Evolutionary conservation across 2,888 invertebrate species (phyloP).

Genomic region (Pseudococcus jackbeardsleyi): DNA sequence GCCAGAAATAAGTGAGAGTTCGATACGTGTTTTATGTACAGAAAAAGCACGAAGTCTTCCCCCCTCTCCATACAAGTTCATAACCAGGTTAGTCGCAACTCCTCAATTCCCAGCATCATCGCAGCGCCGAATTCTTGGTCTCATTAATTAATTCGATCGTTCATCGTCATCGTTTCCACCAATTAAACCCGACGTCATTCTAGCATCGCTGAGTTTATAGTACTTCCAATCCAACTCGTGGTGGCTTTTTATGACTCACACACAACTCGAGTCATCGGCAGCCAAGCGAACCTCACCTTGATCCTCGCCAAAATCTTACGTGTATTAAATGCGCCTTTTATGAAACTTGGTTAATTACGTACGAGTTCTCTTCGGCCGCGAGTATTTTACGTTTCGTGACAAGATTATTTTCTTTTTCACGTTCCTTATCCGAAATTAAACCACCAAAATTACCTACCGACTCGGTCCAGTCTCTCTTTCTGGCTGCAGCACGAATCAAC

Average conservation of each 20-base stretch:
- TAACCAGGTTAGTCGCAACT: not conserved
- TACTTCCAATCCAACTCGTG: not conserved
- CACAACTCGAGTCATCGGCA: not conserved
- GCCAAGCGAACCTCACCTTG: not conserved
- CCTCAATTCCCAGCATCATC: not conserved
- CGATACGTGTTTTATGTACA: not conserved
- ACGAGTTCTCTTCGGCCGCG: not conserved
- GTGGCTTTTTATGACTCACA: constrained; percentile 10
- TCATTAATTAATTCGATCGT: not conserved
- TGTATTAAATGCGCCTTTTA: not conserved
- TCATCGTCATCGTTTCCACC: not conserved
- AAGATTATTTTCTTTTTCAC: not conserved
- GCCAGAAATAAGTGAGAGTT: not conserved
- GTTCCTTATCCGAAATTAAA: constrained; percentile 3
- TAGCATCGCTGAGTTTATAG: not conserved
- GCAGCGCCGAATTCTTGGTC: not conserved
- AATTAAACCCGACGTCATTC: not conserved
- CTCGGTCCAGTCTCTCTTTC: not conserved
- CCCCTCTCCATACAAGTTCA: not conserved
- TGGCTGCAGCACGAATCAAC: not conserved
- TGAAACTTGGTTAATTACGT: not conserved
- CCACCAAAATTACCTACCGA: not conserved
- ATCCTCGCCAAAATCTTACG: not conserved
- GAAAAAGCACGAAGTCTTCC: not conserved
- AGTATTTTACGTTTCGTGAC: not conserved